Percentiles rank a stretch among this genome's conserved stretches.
Evolutionary conservation across 2,113 vertebrate genomes (phyloP).

Genomic region (Nettapus auritus): DNA sequence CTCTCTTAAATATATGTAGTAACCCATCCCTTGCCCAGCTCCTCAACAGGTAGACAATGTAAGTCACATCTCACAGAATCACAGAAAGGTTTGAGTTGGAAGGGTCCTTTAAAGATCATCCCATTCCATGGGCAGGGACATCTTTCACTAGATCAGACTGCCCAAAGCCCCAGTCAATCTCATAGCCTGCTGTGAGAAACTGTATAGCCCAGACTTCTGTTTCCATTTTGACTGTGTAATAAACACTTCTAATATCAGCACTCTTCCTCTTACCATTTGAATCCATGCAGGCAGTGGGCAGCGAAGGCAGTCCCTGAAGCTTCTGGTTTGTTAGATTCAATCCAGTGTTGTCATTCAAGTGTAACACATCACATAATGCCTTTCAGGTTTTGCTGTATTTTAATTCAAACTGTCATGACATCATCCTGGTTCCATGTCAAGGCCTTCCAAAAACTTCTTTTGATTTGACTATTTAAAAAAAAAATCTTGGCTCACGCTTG

Average conservation of each 20-base stretch:
- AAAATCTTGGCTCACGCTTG: not conserved
- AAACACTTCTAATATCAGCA: not conserved
- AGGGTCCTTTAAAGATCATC: not conserved
- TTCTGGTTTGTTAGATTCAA: not conserved
- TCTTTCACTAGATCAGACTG: not conserved
- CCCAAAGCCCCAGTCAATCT: not conserved
- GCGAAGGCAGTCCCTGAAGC: not conserved
- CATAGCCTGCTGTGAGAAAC: not conserved
- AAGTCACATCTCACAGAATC: not conserved
- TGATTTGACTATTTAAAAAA: not conserved
- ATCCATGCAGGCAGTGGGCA: not conserved
- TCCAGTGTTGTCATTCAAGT: not conserved
- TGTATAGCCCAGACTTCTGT: not conserved
- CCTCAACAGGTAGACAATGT: not conserved
- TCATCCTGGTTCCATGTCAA: not conserved
- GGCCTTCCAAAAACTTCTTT: not conserved
- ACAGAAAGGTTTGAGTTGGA: not conserved
- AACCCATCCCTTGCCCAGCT: not conserved
- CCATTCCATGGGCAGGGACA: not conserved
- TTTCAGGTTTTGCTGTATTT: not conserved
- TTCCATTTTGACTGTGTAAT: not conserved
- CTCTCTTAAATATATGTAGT: not conserved
- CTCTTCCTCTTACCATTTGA: not conserved
- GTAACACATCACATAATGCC: not conserved
- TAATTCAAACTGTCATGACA: not conserved